Evolutionary conservation across 2,113 vertebrate genomes (phyloP).

Genomic region (Sinocyclocheilus grahami): DNA sequence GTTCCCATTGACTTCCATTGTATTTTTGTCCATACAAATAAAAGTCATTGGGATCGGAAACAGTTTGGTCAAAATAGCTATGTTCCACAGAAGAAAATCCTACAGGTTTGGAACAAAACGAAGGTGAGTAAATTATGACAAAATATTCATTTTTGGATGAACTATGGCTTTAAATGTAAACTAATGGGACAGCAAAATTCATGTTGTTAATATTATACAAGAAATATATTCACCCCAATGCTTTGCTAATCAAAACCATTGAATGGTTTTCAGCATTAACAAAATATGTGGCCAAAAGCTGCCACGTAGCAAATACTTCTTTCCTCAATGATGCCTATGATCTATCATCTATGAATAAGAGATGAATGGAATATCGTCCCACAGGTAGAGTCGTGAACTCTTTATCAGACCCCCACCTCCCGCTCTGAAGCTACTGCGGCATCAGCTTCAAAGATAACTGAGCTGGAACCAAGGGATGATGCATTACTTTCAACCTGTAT

Average conservation of each 20-base stretch:
- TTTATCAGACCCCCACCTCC: not conserved
- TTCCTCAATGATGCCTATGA: not conserved
- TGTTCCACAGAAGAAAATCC: too few species aligned
- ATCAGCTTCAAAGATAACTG: constrained; percentile 19
- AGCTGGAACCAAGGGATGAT: too few species aligned
- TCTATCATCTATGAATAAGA: constrained; percentile 10
- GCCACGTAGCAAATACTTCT: not conserved
- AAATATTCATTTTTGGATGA: too few species aligned
- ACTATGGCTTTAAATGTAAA: too few species aligned
- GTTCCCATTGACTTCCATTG: too few species aligned
- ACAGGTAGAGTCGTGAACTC: constrained; percentile 26
- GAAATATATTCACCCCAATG: not conserved
- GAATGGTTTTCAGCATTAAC: not conserved
- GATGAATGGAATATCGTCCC: constrained; percentile 19
- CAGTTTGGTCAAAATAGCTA: not conserved
- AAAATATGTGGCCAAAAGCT: not conserved
- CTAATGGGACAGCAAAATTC: too few species aligned
- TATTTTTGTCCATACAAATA: too few species aligned
- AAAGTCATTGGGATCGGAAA: not conserved
- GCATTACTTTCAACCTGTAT: too few species aligned
- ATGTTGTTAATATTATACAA: too few species aligned
- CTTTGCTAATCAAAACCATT: not conserved
- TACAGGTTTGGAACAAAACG: too few species aligned
- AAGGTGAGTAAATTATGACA: not conserved
- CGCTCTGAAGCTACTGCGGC: not conserved